Evolutionary conservation across 2,888 invertebrate genomes (phyloP).

Genomic region (Tipula confusa): DNA sequence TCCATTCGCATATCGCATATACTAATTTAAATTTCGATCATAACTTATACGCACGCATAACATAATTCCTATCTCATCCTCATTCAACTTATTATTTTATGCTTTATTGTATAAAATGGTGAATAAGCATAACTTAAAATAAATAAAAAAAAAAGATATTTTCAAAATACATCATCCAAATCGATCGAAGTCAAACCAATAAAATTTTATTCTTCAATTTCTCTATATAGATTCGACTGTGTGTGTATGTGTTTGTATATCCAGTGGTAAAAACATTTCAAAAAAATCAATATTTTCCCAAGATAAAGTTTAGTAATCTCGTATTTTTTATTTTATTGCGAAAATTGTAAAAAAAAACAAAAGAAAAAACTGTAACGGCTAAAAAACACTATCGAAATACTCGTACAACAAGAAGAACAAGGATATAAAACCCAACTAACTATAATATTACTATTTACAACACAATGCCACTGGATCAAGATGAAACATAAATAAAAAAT

Average conservation of each 20-base stretch:
- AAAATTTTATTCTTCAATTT: not conserved
- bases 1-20: not conserved
- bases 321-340: not conserved
- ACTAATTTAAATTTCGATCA: not conserved
- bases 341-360: not conserved
- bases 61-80: not conserved
- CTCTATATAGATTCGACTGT: not conserved
- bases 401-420: not conserved
- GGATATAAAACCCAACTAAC: not conserved
- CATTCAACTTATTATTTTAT: not conserved
- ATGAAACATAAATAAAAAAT: not conserved
- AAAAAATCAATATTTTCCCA: not conserved
- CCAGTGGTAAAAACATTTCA: not conserved
- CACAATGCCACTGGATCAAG: not conserved
- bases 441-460: not conserved
- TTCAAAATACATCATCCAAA: not conserved
- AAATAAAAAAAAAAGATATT: too few relatives aligned
- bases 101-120: not conserved
- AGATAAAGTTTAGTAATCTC: not conserved
- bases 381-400: not conserved
- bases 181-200: not conserved
- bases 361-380: not conserved
- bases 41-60: not conserved
- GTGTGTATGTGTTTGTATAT: not conserved
- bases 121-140: not conserved